phyloP scores from a whole-genome alignment of 2,797 vertebrate species.

The Danio choprae region DNA sequence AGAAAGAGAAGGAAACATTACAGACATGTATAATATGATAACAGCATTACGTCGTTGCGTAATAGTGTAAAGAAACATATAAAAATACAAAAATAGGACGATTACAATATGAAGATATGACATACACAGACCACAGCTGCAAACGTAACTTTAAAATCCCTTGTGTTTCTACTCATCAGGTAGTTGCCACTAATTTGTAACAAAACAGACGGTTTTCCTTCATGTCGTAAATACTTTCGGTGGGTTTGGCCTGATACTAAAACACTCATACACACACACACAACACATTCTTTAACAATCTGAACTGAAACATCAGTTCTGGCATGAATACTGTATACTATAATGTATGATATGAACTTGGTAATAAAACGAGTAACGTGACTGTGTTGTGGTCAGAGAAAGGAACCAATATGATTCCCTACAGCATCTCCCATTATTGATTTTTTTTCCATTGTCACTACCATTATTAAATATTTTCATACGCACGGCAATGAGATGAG shows the following conservation, averaged over 20 bases:
- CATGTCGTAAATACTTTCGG: conserved; percentile 51
- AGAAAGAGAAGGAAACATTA: conserved; percentile 73
- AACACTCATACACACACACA: conserved; percentile 55
- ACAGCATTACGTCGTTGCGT: conserved; percentile 74
- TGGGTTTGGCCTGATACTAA: conserved; percentile 57
- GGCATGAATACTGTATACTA: conserved; percentile 29
- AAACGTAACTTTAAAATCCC: conserved; percentile 72
- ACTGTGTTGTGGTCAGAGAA: neutral
- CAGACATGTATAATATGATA: conserved; percentile 71
- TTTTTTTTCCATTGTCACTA: neutral
- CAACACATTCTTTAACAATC: conserved; percentile 60
- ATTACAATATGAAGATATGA: conserved; percentile 79
- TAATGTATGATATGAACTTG: conserved; percentile 19
- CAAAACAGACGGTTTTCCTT: conserved; percentile 52
- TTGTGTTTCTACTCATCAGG: conserved; percentile 66
- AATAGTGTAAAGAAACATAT: conserved; percentile 73
- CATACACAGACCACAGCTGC: conserved; percentile 72
- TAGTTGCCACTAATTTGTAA: conserved; percentile 63
- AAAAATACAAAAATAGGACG: conserved; percentile 81
- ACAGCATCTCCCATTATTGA: neutral
- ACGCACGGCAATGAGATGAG: conserved; percentile 52
- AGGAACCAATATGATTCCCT: conserved; percentile 15
- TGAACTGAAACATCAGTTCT: conserved; percentile 62
- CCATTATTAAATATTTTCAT: conserved; percentile 66
- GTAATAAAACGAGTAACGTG: neutral